Evolutionary conservation across 2,888 invertebrate species (phyloP), one percentile per base, ranked within the genome.

Genomic region (Himalopsyche anomala): DNA sequence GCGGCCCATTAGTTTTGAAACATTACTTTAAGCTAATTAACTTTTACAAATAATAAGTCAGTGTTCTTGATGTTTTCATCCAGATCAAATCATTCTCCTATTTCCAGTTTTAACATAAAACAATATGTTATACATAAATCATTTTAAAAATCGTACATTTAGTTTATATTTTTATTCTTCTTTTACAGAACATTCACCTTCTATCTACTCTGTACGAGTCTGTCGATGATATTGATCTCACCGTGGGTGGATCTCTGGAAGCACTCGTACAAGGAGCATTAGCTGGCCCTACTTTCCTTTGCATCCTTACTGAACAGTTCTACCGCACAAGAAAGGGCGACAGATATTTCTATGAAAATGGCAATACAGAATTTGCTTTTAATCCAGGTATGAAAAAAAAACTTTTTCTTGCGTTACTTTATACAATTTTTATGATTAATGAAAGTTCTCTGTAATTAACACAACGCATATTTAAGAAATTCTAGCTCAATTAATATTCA

Each of bases 291-390:
- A 98, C 98, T 0, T 98, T 96, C 94, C 94, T 97, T 4, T 98
- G 98, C 90, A 96, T 98, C 89, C 92, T 98, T 5, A 96, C 96
- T 0, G 97, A 96, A 90, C 98, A 98, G 92, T 98, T 98, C 92
- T 96, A 95, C 90, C 94, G 97, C 88, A 96, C 98, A 0, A 94
- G 98, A 89, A 96, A 95, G 11, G 97, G 97, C 0, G 98, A 98
- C 91, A 94, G 98, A 87, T 98, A 94, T 91, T 98, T 97, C 95
- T 98, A 95, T 90, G 97, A 97, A 91, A 95, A 95, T 89, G 94
- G 95, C 6, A 93, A 94, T 87, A 93, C 94, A 79, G 91, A 93
- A 3, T 92, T 91, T 56, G 95, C 95, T 42, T 96, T 97, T 89
- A 95, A 95, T 4, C 92, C 94, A 89, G 94, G 96, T 93, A 90